Base-by-base conservation (phyloP, 2,113 vertebrate species). In the Daphoenositta chrysoptera region DNA sequence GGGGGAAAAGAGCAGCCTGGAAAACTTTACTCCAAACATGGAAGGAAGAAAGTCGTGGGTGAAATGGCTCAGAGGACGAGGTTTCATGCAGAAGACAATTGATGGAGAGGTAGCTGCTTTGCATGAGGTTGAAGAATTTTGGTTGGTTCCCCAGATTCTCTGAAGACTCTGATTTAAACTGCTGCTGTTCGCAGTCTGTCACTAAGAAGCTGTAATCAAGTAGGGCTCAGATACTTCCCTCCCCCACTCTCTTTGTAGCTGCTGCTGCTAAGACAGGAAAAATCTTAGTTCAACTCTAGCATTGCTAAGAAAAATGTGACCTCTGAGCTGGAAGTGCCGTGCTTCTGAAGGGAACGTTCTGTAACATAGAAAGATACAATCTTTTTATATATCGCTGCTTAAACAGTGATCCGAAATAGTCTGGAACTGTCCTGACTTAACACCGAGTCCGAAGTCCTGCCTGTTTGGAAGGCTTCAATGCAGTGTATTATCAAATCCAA, bases 381-480 rank as follows among this genome's bases (percentile, higher is more conserved):
- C 30, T 65, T 57, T 56, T 68, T 39, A 17, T 60, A 19, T 58
- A 51, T 39, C 3, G 0, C 27, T 86, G 35, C 51, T 68, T 40
- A 50, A 76, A 26, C 11, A 54, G 40, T 16, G 50, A 39, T 17
- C 53, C 30, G 31, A 66, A 79, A 69, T 68, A 56, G 13, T 13
- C 63, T 69, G 68, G 7, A 86, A 23, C 27, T 37, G 16, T 31
- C 37, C 48, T 51, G 50, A 9, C 13, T 75, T 83, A 50, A 50
- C 1, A 15, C 9, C 0, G 13, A 54, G 5, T 28, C 17, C 31
- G 6, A 54, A 31, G 14, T 33, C 13, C 40, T 54, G 19, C 0
- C 22, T 44, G 9, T 58, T 56, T 60, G 69, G 17, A 57, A 87
- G 64, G 22, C 8, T 83, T 72, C 10, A 56, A 5, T 51, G 42